phyloP scores from a whole-genome alignment of 2,888 invertebrate species.

The Carcina quercana region DNA sequence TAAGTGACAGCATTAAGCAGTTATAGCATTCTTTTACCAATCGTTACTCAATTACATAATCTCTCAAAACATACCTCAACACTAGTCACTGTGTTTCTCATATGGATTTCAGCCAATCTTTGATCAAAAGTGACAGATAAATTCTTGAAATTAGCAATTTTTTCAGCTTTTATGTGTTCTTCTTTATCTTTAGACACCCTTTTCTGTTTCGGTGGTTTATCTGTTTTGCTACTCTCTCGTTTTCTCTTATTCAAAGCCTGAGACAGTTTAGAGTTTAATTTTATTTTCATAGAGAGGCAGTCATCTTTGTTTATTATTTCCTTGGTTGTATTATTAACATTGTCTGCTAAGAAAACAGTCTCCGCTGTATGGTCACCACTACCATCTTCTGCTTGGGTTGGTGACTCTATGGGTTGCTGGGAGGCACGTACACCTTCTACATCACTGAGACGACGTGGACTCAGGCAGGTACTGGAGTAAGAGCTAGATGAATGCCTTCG shows the following conservation, averaged over 20 bases:
- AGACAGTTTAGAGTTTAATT: constrained; percentile 59
- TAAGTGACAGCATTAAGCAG: too few species aligned
- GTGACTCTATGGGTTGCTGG: neutral
- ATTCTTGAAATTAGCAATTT: constrained; percentile 32
- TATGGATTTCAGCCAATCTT: constrained; percentile 51
- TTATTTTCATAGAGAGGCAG: constrained; percentile 60
- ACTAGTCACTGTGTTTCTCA: constrained; percentile 38
- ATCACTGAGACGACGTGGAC: constrained; percentile 76
- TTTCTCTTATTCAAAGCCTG: constrained; percentile 62
- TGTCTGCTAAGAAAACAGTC: constrained; percentile 31
- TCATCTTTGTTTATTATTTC: constrained; percentile 59
- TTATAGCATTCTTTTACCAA: too few species aligned
- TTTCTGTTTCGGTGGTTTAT: constrained; percentile 51
- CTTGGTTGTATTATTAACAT: constrained; percentile 20
- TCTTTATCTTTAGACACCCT: constrained; percentile 27
- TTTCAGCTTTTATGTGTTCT: constrained; percentile 11
- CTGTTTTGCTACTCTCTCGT: constrained; percentile 42
- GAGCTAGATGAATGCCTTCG: constrained; percentile 89
- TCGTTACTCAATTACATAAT: too few species aligned
- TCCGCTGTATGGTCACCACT: neutral
- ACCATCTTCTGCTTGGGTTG: neutral
- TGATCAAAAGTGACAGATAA: constrained; percentile 44
- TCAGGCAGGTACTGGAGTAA: constrained; percentile 81
- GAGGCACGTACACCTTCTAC: constrained; percentile 37
- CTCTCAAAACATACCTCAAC: constrained; percentile 39